Conservation (phyloP, 2,797 vertebrate genomes). For the Gila robusta region DNA sequence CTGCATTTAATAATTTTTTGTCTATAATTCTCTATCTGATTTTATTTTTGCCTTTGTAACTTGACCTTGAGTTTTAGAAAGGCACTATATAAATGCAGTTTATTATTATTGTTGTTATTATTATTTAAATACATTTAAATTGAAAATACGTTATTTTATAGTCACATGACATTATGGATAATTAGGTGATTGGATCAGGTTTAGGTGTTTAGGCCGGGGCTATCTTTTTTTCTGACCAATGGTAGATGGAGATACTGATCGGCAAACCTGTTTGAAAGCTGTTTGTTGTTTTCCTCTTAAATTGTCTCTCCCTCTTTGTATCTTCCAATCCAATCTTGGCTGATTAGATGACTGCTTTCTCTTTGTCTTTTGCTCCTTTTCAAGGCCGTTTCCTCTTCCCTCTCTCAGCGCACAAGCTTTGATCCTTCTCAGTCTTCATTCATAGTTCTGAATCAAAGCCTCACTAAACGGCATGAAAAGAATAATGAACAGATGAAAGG, state of each 20-base stretch:
- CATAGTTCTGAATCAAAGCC: conserved; percentile 39
- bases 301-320: background rate
- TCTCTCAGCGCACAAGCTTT: conserved; percentile 24
- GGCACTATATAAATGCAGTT: background rate
- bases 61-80: conserved; percentile 3
- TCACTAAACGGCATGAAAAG: conserved; percentile 21
- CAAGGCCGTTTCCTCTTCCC: background rate
- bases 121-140: background rate
- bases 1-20: background rate
- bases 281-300: background rate
- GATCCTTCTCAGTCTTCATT: conserved; percentile 31
- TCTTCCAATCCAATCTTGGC: background rate
- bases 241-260: background rate
- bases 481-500: conserved; percentile 30
- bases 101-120: background rate
- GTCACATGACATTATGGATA: background rate
- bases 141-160: background rate
- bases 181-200: background rate
- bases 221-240: background rate
- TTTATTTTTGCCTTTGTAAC: background rate
- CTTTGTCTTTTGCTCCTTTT: conserved; percentile 22
- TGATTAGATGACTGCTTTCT: background rate
- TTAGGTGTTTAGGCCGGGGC: background rate
- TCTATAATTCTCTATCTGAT: background rate
- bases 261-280: background rate